These are phyloP conservation scores for Pollenia labialis DNA, from an alignment of 2,888 invertebrate species.

Conservation along the genomic window DNA sequence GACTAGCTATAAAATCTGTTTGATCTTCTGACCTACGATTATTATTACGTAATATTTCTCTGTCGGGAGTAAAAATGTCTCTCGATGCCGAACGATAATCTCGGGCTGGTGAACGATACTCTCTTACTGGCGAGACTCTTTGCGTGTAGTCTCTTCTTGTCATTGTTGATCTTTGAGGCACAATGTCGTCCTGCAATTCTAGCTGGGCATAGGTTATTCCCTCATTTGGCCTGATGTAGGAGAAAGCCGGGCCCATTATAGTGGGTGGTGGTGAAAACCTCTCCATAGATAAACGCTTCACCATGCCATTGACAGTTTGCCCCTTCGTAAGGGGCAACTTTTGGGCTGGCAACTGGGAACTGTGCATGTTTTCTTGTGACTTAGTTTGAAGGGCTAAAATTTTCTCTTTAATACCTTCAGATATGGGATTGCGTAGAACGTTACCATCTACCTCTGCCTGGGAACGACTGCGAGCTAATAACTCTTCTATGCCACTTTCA, in stretches of 20 bases:
- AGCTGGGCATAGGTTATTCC: constrained; percentile 92
- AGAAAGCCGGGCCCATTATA: constrained; percentile 92
- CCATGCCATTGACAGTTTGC: constrained; percentile 90
- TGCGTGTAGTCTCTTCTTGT: constrained; percentile 54
- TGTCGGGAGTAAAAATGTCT: constrained; percentile 76
- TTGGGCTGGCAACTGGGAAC: constrained; percentile 89
- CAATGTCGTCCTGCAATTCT: constrained; percentile 77
- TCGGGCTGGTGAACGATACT: constrained; percentile 70
- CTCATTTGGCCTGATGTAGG: constrained; percentile 88
- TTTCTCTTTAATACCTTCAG: constrained; percentile 83
- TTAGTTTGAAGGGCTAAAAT: constrained; percentile 80
- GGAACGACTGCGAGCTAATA: constrained; percentile 79
- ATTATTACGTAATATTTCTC: constrained; percentile 70
- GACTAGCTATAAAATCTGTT: constrained; percentile 78
- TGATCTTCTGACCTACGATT: constrained; percentile 74
- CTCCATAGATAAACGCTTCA: constrained; percentile 90
- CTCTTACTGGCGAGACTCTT: constrained; percentile 68
- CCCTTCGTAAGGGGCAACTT: constrained; percentile 89
- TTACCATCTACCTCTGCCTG: constrained; percentile 84
- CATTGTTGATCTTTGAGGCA: constrained; percentile 52
- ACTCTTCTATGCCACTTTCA: constrained; percentile 79
- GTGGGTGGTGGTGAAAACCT: constrained; percentile 88
- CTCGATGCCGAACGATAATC: constrained; percentile 74
- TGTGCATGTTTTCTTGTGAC: constrained; percentile 88
- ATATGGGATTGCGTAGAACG: constrained; percentile 83